Conservation (phyloP, 1,140 invertebrate species). For the Ips typographus region DNA sequence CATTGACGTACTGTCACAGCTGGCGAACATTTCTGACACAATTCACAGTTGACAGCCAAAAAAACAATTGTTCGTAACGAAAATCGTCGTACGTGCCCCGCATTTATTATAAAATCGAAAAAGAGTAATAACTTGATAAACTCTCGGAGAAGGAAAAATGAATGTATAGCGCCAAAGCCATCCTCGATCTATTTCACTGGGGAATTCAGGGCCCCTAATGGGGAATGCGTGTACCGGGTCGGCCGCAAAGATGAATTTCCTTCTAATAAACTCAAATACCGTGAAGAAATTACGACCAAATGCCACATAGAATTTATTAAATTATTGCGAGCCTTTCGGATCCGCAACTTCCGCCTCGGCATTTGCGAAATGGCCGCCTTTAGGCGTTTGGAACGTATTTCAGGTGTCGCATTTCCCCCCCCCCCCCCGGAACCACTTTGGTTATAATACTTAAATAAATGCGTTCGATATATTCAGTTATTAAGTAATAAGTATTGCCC, state of each 20-base stretch:
- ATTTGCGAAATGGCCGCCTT: too few relatives aligned
- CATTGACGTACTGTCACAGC: too few relatives aligned
- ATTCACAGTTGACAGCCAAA: too few relatives aligned
- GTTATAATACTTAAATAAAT: too few relatives aligned
- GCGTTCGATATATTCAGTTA: too few relatives aligned
- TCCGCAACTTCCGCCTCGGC: slow-evolving; percentile 9
- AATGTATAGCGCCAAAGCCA: neutral
- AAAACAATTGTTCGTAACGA: neutral
- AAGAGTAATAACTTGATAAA: slow-evolving; percentile 1
- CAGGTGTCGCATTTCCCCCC: too few relatives aligned
- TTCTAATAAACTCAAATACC: slow-evolving; percentile 34
- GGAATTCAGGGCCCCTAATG: slow-evolving; percentile 8
- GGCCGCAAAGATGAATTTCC: slow-evolving; percentile 24
- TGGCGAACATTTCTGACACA: too few relatives aligned
- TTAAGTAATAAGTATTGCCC: too few relatives aligned
- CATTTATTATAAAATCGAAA: neutral
- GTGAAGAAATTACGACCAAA: slow-evolving; percentile 29
- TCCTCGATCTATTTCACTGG: slow-evolving; percentile 3
- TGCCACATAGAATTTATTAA: slow-evolving; percentile 21
- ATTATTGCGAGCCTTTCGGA: slow-evolving; percentile 17
- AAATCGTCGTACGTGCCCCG: neutral
- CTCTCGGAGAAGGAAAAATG: neutral
- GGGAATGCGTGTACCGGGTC: slow-evolving; percentile 8
- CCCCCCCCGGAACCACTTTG: too few relatives aligned
- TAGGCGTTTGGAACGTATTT: too few relatives aligned